Evolutionary conservation across 2,888 invertebrate genomes (phyloP).

Genomic region (Clostera curtula): DNA sequence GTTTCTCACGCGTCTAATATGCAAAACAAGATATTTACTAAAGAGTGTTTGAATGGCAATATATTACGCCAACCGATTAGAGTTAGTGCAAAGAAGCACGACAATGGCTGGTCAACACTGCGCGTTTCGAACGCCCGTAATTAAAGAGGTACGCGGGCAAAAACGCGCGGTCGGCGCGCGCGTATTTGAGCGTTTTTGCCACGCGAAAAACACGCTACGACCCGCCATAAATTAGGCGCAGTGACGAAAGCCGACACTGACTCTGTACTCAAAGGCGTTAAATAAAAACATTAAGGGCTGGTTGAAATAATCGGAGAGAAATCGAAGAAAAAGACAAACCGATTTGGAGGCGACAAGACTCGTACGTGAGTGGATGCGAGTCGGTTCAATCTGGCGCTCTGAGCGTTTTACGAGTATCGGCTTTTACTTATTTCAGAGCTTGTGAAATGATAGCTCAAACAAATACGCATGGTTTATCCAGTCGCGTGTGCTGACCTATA

Average conservation of each 20-base stretch:
- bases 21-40: slow-evolving; percentile 6
- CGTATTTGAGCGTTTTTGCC: slow-evolving; percentile 51
- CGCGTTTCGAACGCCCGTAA: slow-evolving; percentile 49
- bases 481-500: slow-evolving; percentile 15
- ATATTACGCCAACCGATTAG: slow-evolving; percentile 14
- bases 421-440: slow-evolving; percentile 24
- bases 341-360: slow-evolving; percentile 57
- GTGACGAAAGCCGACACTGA: slow-evolving; percentile 65
- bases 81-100: slow-evolving; percentile 20
- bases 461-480: slow-evolving; percentile 18
- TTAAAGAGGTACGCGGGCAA: slow-evolving; percentile 62
- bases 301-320: slow-evolving; percentile 65
- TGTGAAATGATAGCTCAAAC: slow-evolving; percentile 25
- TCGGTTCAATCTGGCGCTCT: slow-evolving; percentile 30
- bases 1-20: slow-evolving; percentile 8
- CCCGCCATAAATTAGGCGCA: slow-evolving; percentile 66
- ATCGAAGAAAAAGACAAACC: slow-evolving; percentile 63
- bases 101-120: slow-evolving; percentile 19
- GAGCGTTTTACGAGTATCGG: slow-evolving; percentile 27
- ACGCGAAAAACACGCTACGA: slow-evolving; percentile 56
- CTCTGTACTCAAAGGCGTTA: slow-evolving; percentile 64
- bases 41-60: slow-evolving; percentile 7
- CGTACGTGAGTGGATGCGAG: slow-evolving; percentile 37
- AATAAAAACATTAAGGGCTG: slow-evolving; percentile 73
- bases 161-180: slow-evolving; percentile 48